Percentiles rank a stretch among this genome's conserved stretches.
Conservation (phyloP, 1,140 invertebrate genomes). For the Whitmania pigra region DNA sequence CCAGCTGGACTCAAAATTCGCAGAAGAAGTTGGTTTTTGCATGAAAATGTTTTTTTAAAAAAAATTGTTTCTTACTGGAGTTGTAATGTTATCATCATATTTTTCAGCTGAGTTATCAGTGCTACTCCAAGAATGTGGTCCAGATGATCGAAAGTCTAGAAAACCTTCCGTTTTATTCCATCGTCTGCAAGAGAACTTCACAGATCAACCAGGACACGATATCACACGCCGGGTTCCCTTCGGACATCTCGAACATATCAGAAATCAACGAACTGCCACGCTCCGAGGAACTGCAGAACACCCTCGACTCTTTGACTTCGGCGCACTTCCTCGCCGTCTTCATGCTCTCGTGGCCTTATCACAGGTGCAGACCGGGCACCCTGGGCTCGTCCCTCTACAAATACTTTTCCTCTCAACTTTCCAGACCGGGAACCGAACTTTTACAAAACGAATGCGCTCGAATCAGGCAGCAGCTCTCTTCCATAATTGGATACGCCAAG, state of each 20-base stretch:
- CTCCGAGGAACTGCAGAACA: not conserved
- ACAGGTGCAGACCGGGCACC: not conserved
- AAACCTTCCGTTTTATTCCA: not conserved
- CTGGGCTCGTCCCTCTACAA: slow-evolving; percentile 5
- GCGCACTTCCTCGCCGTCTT: slow-evolving; percentile 15
- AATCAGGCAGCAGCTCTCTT: slow-evolving; percentile 17
- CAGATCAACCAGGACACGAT: not conserved
- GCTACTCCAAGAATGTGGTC: not conserved
- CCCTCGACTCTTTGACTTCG: not conserved
- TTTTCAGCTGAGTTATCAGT: not conserved
- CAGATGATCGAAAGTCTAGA: slow-evolving; percentile 6
- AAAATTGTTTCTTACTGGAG: too few relatives aligned
- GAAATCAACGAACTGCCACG: not conserved
- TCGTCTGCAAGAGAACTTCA: not conserved
- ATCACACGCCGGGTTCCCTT: not conserved
- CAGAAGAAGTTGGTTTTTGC: not conserved
- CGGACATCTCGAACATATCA: not conserved
- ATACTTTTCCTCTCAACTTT: slow-evolving; percentile 7
- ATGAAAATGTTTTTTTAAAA: too few relatives aligned
- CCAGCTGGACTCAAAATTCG: not conserved
- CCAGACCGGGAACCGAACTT: not conserved
- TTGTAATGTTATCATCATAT: not conserved
- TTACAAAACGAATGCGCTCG: slow-evolving; percentile 12
- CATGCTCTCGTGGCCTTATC: slow-evolving; percentile 18
- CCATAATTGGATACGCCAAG: slow-evolving; percentile 13